Evolutionary conservation across 2,113 vertebrate genomes (phyloP).

Genomic region (Dipodomys stephensi): DNA sequence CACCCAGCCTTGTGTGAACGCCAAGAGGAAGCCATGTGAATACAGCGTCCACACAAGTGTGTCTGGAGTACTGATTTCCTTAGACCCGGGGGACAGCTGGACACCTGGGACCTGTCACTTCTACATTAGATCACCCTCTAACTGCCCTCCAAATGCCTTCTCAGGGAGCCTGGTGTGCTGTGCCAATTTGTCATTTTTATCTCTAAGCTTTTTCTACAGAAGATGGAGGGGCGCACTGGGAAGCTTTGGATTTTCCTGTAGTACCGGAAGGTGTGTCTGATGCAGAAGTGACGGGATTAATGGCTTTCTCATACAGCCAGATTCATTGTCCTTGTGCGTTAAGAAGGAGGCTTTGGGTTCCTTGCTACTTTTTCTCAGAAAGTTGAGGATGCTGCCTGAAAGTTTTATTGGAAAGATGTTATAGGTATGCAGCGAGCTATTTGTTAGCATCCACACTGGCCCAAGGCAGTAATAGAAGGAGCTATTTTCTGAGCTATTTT

Average conservation of each 20-base stretch:
- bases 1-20: background rate
- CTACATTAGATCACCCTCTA: background rate
- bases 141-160: background rate
- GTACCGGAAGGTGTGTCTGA: background rate
- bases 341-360: background rate
- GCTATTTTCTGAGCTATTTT: slow-evolving; percentile 7
- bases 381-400: background rate
- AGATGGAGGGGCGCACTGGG: background rate
- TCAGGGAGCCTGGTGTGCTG: background rate
- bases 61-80: background rate
- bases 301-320: background rate
- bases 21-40: background rate
- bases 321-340: background rate
- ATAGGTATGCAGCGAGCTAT: background rate
- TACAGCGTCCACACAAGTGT: background rate
- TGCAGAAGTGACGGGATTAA: background rate
- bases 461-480: background rate
- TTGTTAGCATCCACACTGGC: background rate
- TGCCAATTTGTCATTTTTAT: background rate
- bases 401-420: background rate
- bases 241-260: background rate
- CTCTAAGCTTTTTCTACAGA: background rate
- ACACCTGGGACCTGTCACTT: background rate
- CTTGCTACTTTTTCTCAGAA: background rate
- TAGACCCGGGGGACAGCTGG: too few species aligned